phyloP scores from a whole-genome alignment of 2,888 invertebrate species.

The Pasiphila rectangulata region DNA sequence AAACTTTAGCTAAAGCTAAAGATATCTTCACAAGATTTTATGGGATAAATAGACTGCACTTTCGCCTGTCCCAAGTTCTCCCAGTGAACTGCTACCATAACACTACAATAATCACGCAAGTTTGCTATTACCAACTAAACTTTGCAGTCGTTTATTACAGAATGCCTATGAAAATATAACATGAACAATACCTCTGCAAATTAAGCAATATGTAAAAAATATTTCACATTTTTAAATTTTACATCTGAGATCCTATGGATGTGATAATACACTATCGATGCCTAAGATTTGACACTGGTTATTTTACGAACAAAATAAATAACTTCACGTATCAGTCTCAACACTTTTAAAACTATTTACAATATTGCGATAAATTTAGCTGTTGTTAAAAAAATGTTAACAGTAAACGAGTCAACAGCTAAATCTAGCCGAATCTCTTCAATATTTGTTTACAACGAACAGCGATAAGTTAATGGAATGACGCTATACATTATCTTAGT shows the following conservation, averaged over 20 bases:
- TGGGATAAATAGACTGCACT: not conserved
- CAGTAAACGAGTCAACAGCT: conserved; percentile 43
- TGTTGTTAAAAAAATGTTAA: conserved; percentile 51
- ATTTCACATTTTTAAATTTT: conserved; percentile 46
- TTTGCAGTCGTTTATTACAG: not conserved
- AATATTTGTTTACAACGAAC: conserved; percentile 35
- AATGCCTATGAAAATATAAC: conserved; percentile 8
- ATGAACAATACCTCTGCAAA: conserved; percentile 19
- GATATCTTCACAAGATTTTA: not conserved
- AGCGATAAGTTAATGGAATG: conserved; percentile 56
- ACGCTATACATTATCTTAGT: conserved; percentile 49
- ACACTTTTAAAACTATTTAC: conserved; percentile 76
- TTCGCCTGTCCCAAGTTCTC: no score
- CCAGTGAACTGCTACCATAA: no score
- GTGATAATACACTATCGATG: conserved; percentile 56
- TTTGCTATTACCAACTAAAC: not conserved
- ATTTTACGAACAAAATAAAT: conserved; percentile 76
- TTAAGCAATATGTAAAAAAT: conserved; percentile 23
- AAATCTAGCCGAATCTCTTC: conserved; percentile 41
- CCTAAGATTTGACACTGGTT: conserved; percentile 75
- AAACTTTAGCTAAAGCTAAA: not conserved
- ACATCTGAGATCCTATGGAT: conserved; percentile 65
- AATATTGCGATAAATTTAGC: conserved; percentile 67
- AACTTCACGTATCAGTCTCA: conserved; percentile 79
- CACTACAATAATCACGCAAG: not conserved